Base-by-base conservation (phyloP, 2,113 vertebrate genomes). In the Mormyrus iriodes region DNA sequence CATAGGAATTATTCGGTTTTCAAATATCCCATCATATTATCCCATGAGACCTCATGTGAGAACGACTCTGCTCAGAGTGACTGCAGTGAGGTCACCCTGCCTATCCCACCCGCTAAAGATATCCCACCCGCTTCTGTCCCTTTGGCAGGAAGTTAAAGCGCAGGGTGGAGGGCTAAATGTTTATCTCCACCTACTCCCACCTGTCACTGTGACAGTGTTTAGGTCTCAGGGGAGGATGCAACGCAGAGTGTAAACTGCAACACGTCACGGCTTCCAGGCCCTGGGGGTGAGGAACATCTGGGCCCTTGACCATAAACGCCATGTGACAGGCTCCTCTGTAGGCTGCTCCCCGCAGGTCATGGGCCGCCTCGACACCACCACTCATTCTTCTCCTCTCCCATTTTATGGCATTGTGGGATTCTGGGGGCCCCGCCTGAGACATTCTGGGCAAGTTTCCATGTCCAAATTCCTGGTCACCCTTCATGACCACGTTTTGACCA, bases 171-270 rank as follows among this genome's bases (percentile, higher is more conserved):
- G 27, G 52, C 24, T 61, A 85, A 89, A 89, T 89, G 88, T 61
- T 89, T 89, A 85, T 48, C 79, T 89, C 76, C 44, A 15, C 49
- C 19, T 8, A 44, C 73, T 53, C 21, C 9, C 27, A 83, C 10
- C 31, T 88, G 88, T 83, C 31, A 13, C 49, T 24, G 21, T 48
- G 88, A 83, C 73, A 39, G 88, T 79, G 88, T 51, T 88, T 88
- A 49, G 88, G 48, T n/a, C 39, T 19, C 39, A 12, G 42, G 87
- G 44, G 44, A 73, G 61, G 31, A 44, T 19, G 21, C 19, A 58
- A 42, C 6, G 27, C 73, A 24, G 7, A 53, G 31, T 19, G 17
- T 88, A 53, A 53, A 51, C 21, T 0, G 24, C 15, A 13, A 46
- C 39, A 10, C 31, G 9, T 48, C 10, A 44, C 46, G 35, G 55